These are phyloP conservation scores for Amphipyra tragopoginis DNA, from an alignment of 2,888 invertebrate species.

Conservation along the genomic window DNA sequence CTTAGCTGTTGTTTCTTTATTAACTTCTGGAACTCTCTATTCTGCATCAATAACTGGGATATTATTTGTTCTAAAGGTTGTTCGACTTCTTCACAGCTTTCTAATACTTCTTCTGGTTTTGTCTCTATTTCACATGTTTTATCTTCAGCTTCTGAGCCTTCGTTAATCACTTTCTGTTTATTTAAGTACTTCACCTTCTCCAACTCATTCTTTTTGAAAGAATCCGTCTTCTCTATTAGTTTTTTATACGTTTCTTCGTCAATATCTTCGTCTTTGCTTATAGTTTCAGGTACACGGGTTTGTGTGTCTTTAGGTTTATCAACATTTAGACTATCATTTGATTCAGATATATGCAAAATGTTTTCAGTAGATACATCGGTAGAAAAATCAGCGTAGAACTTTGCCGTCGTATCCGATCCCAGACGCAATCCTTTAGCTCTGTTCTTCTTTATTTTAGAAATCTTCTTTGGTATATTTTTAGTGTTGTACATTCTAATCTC, in stretches of 20 bases:
- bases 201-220: conserved; percentile 87
- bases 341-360: conserved; percentile 91
- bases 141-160: conserved; percentile 82
- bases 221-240: conserved; percentile 88
- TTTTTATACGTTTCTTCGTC: conserved; percentile 86
- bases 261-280: conserved; percentile 84
- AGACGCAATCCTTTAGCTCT: conserved; percentile 89
- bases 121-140: conserved; percentile 67
- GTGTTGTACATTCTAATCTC: conserved; percentile 91
- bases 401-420: conserved; percentile 89
- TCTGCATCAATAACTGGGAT: conserved; percentile 95
- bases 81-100: conserved; percentile 80
- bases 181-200: conserved; percentile 87
- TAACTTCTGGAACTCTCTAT: conserved; percentile 94
- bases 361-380: conserved; percentile 91
- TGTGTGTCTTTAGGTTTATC: conserved; percentile 74
- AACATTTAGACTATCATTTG: conserved; percentile 90
- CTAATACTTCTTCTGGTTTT: conserved; percentile 65
- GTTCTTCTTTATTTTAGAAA: conserved; percentile 92
- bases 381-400: conserved; percentile 92
- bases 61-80: conserved; percentile 94
- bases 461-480: conserved; percentile 93
- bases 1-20: conserved; percentile 93
- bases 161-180: conserved; percentile 85
- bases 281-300: conserved; percentile 67